Conservation (phyloP, 2,797 vertebrate genomes). For the Bucorvus abyssinicus region DNA sequence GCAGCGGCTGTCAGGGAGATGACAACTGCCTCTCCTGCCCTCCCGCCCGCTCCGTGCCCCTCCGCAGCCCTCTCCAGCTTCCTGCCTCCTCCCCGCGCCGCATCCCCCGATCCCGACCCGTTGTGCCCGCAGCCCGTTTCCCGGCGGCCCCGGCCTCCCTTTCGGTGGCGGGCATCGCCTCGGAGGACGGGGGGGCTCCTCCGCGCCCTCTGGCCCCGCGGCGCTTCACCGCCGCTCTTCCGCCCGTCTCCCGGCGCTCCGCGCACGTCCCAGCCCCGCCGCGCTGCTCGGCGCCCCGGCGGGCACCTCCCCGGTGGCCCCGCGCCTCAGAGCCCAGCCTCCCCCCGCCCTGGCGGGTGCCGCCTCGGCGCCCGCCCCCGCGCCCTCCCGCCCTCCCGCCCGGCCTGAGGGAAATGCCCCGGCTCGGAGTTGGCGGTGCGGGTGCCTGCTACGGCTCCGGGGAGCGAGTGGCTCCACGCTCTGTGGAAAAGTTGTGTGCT, state of each 20-base stretch:
- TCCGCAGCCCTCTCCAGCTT: not conserved
- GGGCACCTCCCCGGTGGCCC: not conserved
- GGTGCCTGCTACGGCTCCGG: not conserved
- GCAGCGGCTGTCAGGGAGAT: not conserved
- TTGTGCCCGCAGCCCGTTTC: not conserved
- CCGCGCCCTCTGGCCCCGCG: not conserved
- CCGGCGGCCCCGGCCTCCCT: not conserved
- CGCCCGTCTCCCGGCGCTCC: not conserved
- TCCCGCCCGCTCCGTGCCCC: not conserved
- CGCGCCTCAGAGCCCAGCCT: not conserved
- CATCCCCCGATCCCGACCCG: not conserved
- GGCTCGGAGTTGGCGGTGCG: conserved; percentile 11
- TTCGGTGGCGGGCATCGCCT: not conserved
- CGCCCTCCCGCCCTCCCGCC: not conserved
- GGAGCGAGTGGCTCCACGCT: conserved; percentile 27
- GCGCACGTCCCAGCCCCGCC: not conserved
- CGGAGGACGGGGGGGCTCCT: not conserved
- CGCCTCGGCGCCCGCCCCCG: not conserved
- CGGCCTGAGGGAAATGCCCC: not conserved
- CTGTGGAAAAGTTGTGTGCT: conserved; percentile 76
- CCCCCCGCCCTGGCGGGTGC: not conserved
- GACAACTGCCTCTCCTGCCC: not conserved
- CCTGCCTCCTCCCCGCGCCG: not conserved
- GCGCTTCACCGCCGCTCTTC: not conserved
- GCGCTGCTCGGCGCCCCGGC: not conserved